Conservation (phyloP, 2,888 invertebrate genomes). For the Metopia argyrocephala region DNA sequence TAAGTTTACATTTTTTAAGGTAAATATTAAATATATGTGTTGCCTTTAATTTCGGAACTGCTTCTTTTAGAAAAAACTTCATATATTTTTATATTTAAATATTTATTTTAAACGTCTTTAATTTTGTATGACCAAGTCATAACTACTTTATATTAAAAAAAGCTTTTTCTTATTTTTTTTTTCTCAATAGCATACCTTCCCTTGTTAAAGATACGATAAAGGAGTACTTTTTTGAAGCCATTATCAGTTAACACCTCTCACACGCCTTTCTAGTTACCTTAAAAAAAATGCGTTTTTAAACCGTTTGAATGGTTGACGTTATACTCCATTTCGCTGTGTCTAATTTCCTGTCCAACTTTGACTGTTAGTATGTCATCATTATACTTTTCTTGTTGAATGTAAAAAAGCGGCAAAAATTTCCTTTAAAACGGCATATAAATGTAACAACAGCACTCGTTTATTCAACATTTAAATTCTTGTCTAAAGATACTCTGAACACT, state of each 20-base stretch:
- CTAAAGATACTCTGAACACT: background rate
- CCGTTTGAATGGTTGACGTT: slow-evolving; percentile 55
- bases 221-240: background rate
- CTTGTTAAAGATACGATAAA: background rate
- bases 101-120: too few species aligned
- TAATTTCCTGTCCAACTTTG: background rate
- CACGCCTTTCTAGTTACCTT: slow-evolving; percentile 48
- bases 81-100: too few species aligned
- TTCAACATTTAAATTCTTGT: background rate
- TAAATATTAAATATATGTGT: too few species aligned
- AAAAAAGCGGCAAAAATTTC: background rate
- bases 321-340: slow-evolving; percentile 47
- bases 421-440: background rate
- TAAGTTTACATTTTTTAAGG: too few species aligned
- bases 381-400: slow-evolving; percentile 47
- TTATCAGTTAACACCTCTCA: slow-evolving; percentile 39
- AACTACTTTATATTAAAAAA: too few species aligned
- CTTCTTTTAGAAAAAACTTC: too few species aligned
- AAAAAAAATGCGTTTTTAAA: slow-evolving; percentile 58
- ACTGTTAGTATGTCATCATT: slow-evolving; percentile 11
- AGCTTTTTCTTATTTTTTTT: background rate
- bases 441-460: too few species aligned
- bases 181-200: background rate
- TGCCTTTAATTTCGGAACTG: too few species aligned
- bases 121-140: too few species aligned